Base-by-base conservation (phyloP, 2,888 invertebrate species). In the Calameuta pallipes region DNA sequence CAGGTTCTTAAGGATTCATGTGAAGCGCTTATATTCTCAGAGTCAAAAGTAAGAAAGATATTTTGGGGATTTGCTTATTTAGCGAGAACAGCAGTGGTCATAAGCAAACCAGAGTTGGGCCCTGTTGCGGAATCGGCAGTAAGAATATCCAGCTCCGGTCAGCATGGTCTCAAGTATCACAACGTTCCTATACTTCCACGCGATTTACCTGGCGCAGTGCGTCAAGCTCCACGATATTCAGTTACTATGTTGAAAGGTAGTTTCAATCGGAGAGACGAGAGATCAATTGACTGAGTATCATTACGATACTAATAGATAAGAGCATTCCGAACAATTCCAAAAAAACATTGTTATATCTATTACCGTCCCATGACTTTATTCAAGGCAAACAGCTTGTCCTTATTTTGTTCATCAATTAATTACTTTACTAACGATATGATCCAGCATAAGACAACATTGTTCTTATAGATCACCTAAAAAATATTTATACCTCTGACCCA, bases 131-230 rank as follows among this genome's bases (percentile, higher is more conserved):
- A 82, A 77, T 83, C 88, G 78, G 87, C 89, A 74, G 87, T 90
- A 83, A 82, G 81, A 82, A 80, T 90, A 82, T 86, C 87, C 75
- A 83, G 84, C 77, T 76, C 84, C 79, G 90, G 90, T 84, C 87
- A 82, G 78, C 86, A 85, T 83, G 90, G 90, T 84, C 82, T 90
- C 80, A 85, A 84, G 84, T 89, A 84, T 80, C 88, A 90, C 81
- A 89, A 87, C 78, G 82, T 88, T 79, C 90, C 90, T 78, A 88
- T 90, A 82, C 89, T 90, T 81, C 89, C 90, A 80, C 82, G 81
- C 82, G 87, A 90, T 83, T 87, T 88, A 80, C 89, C 90, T 76
- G 88, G 87, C 82, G 87, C 88, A 81, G 83, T 83, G 81, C 90
- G 89, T 81, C 83, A 84, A 84, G 74, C 77, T 79, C 90, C 90